A percentile compares a stretch with the other conserved stretches of the same genome.
phyloP scores from a whole-genome alignment of 2,113 vertebrate species.

The Daboia siamensis region DNA sequence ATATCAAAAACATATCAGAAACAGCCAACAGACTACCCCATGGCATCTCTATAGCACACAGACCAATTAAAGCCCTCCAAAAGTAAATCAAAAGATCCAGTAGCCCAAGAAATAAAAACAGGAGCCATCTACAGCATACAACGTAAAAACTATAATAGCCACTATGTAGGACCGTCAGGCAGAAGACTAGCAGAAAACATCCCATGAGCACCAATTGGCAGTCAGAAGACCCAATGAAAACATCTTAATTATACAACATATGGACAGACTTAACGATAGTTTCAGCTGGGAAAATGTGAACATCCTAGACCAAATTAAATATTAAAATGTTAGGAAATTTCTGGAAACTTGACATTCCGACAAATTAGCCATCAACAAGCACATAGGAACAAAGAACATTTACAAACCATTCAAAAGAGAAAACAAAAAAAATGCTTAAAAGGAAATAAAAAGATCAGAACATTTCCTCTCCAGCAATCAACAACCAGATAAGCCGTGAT shows the following conservation, averaged over 20 bases:
- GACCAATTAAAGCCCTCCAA: too few species aligned
- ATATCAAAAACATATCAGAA: not conserved
- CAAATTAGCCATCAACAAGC: not conserved
- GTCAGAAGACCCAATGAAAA: not conserved
- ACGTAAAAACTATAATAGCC: not conserved
- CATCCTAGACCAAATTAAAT: not conserved
- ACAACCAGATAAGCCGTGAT: not conserved
- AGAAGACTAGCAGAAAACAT: too few species aligned
- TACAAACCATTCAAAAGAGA: not conserved
- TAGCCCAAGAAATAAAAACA: not conserved
- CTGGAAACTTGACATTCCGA: not conserved
- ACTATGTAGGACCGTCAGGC: not conserved
- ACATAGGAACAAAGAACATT: not conserved
- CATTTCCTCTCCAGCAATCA: not conserved
- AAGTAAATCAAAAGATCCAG: too few species aligned
- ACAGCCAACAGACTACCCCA: not conserved
- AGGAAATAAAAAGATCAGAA: too few species aligned
- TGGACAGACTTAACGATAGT: not conserved
- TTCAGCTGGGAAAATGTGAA: not conserved
- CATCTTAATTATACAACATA: not conserved
- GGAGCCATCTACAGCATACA: too few species aligned
- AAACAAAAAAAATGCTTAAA: too few species aligned
- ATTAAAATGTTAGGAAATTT: not conserved
- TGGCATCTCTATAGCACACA: not conserved
- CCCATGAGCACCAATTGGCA: too few species aligned